A percentile compares a stretch with the other conserved stretches of the same genome.
Evolutionary conservation across 2,113 vertebrate species (phyloP).

Genomic region (Cinclus cinclus): DNA sequence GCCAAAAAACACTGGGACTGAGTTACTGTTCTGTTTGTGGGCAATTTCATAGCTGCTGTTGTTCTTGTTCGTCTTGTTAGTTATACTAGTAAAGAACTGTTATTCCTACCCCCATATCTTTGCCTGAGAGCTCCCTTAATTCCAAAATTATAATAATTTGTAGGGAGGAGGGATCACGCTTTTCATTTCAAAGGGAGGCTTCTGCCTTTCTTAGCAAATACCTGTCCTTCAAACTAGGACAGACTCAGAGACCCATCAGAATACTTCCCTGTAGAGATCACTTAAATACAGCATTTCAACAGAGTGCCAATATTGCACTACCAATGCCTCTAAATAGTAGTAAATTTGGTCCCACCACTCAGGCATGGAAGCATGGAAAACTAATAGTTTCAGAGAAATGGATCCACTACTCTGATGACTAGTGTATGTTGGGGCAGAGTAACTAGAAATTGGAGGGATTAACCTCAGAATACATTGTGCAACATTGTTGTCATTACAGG

Average conservation of each 20-base stretch:
- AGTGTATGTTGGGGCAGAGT: fast-evolving
- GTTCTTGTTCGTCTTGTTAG: too few relatives aligned
- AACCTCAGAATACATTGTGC: not conserved
- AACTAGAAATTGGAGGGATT: not conserved
- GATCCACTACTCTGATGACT: not conserved
- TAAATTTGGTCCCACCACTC: not conserved
- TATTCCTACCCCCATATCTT: too few relatives aligned
- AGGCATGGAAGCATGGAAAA: not conserved
- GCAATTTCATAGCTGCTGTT: too few relatives aligned
- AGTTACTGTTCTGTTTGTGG: too few relatives aligned
- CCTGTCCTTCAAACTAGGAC: too few relatives aligned
- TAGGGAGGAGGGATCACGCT: too few relatives aligned
- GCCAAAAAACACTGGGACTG: too few relatives aligned
- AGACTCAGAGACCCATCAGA: not conserved
- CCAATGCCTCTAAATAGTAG: fast-evolving
- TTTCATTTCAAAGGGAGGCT: too few relatives aligned
- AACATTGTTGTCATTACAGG: not conserved
- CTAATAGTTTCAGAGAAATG: not conserved
- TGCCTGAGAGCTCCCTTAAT: too few relatives aligned
- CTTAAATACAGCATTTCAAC: not conserved
- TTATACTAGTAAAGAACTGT: too few relatives aligned
- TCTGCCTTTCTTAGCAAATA: too few relatives aligned
- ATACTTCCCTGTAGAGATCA: not conserved
- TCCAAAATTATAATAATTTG: too few relatives aligned
- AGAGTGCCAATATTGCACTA: not conserved